A percentile compares a stretch with the other conserved stretches of the same genome.
Conservation (phyloP, 2,888 invertebrate genomes). For the Ceriagrion tenellum region DNA sequence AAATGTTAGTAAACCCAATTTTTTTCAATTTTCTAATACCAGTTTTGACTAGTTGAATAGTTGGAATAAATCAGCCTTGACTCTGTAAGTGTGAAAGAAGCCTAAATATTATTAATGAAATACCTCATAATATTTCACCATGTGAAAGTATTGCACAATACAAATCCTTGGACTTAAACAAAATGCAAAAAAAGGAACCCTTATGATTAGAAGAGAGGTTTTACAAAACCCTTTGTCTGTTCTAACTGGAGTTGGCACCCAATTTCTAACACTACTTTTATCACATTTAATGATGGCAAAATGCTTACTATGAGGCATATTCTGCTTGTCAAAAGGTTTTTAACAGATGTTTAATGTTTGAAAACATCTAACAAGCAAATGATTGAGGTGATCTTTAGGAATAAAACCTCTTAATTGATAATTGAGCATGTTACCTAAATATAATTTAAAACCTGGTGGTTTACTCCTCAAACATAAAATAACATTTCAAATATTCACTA, state of each 20-base stretch:
- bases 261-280: conserved; percentile 55
- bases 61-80: conserved; percentile 39
- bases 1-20: not conserved
- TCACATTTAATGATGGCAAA: conserved; percentile 63
- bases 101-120: conserved; percentile 29
- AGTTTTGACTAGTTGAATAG: conserved; percentile 35
- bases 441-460: not conserved
- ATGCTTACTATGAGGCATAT: conserved; percentile 50
- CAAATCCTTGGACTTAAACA: conserved; percentile 11
- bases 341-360: not conserved
- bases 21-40: conserved; percentile 20
- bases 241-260: conserved; percentile 33
- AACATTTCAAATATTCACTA: conserved; percentile 2
- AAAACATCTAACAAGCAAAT: conserved; percentile 49
- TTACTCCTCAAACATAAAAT: not conserved
- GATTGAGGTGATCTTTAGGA: not conserved
- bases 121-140: conserved; percentile 48
- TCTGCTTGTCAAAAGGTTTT: not conserved
- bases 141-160: conserved; percentile 62
- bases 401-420: not conserved
- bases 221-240: conserved; percentile 13
- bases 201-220: not conserved
- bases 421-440: not conserved
- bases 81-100: conserved; percentile 26
- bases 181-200: conserved; percentile 48